phyloP scores from a whole-genome alignment of 2,113 vertebrate species.

The Hippopotamus amphibius region DNA sequence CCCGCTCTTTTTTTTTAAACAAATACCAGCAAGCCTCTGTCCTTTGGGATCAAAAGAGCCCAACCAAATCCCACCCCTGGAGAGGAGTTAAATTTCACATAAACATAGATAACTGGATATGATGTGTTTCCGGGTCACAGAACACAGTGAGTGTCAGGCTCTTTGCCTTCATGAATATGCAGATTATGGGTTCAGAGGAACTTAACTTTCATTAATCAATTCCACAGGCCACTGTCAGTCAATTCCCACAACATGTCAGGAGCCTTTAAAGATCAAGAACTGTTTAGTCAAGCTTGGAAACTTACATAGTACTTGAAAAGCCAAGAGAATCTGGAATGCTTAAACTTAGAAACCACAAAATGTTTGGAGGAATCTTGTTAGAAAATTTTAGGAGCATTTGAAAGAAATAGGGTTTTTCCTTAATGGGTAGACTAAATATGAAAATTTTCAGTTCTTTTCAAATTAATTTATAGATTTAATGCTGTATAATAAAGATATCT shows the following conservation, averaged over 20 bases:
- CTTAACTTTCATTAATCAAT: conserved; percentile 56
- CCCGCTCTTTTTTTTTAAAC: not conserved
- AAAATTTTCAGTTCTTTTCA: not conserved
- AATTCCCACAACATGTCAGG: conserved; percentile 29
- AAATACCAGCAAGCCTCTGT: conserved; percentile 10
- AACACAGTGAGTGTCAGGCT: not conserved
- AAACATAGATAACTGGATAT: not conserved
- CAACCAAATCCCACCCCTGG: not conserved
- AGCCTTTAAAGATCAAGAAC: conserved; percentile 34
- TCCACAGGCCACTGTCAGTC: conserved; percentile 49
- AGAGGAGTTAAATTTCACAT: conserved; percentile 3
- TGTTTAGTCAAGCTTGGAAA: conserved; percentile 37
- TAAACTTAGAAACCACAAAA: conserved; percentile 27
- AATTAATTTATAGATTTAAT: conserved; percentile 55
- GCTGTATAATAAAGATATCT: not conserved
- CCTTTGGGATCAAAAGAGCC: not conserved
- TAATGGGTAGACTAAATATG: not conserved
- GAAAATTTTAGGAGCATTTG: conserved; percentile 20
- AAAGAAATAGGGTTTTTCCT: not conserved
- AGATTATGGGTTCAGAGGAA: conserved; percentile 15
- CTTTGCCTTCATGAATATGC: conserved; percentile 37
- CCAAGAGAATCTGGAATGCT: conserved; percentile 39
- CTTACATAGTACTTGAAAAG: conserved; percentile 22
- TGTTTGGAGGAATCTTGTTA: not conserved
- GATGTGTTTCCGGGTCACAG: not conserved